Evolutionary conservation across 2,797 vertebrate species (phyloP), one percentile per base, ranked within the genome.

Genomic region (Nannoperca obscura): DNA sequence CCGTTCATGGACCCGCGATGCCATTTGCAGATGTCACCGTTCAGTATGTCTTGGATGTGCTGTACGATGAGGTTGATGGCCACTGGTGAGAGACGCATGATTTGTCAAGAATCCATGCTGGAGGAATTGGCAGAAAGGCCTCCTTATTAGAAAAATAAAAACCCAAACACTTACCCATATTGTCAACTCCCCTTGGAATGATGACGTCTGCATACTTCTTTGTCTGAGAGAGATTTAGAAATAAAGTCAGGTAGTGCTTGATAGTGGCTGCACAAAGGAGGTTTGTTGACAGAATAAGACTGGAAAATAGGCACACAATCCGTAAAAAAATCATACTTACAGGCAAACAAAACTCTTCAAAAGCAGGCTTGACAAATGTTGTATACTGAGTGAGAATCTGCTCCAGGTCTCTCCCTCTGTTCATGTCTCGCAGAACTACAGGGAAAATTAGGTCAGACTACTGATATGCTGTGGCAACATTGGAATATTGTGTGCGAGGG

Each of bases 191-290:
- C 40, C 98, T 94, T 20, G 98, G 98, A 91, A 99, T 99, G 71
- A 99, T 99, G 79, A 99, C 98, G 3, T 99, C 98, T 0, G 97
- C 98, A 0, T 99, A 99, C 90, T 99, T 99, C 93, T 99, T 99
- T 0, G 98, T 99, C 98, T 99, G 91, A 9, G 34, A 83, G 42
- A 63, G 34, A 88, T 67, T 62, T 17, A 60, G 15, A 65, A 60
- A 62, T 17, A 34, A 13, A 53, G 11, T 11, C 15, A 55, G 53
- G n/a, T 30, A 22, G 14, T 32, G 14, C 15, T 55, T 32, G n/a
- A 30, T 19, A 17, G 11, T 55, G 27, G 30, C 27, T 55, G 3
- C 36, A 15, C 20, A 53, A 5, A 14, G 9, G 3, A 11, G 38
- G 13, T 49, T 19, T 27, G n/a, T 1, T 42, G 4, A 46, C 14